Evolutionary conservation across 2,888 invertebrate genomes (phyloP), one percentile per base, ranked within the genome.

Genomic region (Apantesis nais): DNA sequence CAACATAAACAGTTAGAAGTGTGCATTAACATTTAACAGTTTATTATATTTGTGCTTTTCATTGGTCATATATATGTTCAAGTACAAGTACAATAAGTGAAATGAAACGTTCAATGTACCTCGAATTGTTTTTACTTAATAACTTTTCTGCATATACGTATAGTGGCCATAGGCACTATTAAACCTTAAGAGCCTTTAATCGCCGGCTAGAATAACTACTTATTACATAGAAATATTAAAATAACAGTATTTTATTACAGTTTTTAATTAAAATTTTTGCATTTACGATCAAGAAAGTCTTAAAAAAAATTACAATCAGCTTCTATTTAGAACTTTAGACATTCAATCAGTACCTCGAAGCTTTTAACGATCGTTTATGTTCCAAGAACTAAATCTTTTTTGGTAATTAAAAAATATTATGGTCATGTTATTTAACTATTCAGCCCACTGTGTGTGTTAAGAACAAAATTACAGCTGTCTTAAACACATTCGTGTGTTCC

Each of bases 401-500:
- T 66, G 58, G 61, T 11, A 48, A 58, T 61, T 41, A 71, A 70
- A 72, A 75, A 68, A 72, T 64, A 63, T 78, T 76, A 75, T 78
- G 76, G 77, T 83, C 76, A 69, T 74, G 75, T 78, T 79, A 82
- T 75, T 80, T 76, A 75, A 76, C 78, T 78, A 79, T 79, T 78
- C 78, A 74, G 78, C 81, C 86, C 91, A 91, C 90, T 88, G 90
- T 90, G 88, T 86, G 12, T 39, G 63, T 78, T 70, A 75, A 82
- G 76, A 74, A 84, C 83, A 81, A 82, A 83, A 86, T 85, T 85
- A 88, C 83, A 84, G 84, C 81, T 86, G 88, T 89, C 85, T 84
- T 75, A 70, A 82, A 84, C 78, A 84, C 85, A 86, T 87, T 85
- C 84, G 87, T 90, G 88, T 88, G 89, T 88, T 82, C 80, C 75